phyloP scores from a whole-genome alignment of 1,140 invertebrate genomes.

The Phymorhynchus buccinoides region DNA sequence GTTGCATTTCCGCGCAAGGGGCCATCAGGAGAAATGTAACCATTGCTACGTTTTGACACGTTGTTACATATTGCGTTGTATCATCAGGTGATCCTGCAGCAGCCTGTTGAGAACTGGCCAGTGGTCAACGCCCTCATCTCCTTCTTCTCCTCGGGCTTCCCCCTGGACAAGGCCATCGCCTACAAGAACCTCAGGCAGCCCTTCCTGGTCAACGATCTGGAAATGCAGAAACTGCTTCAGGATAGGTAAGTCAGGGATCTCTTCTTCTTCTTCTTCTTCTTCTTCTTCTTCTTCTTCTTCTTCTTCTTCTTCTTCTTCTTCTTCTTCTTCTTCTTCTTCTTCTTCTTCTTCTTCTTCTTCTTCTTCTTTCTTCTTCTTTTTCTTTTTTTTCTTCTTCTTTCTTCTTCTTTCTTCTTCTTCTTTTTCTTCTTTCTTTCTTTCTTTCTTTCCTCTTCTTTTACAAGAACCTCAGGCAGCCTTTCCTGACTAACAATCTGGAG shows the following conservation, averaged over 20 bases:
- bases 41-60: too few relatives aligned
- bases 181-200: conserved; percentile 95
- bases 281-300: too few relatives aligned
- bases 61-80: too few relatives aligned
- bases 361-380: not conserved
- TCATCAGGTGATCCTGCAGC: conserved; percentile 82
- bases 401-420: not conserved
- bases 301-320: too few relatives aligned
- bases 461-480: conserved; percentile 93
- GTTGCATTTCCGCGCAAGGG: too few relatives aligned
- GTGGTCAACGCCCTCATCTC: conserved; percentile 97
- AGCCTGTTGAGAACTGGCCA: conserved; percentile 98
- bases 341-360: not conserved
- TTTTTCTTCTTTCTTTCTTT: too few relatives aligned
- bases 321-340: too few relatives aligned
- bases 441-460: too few relatives aligned
- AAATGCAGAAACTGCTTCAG: conserved; percentile 98
- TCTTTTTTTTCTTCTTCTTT: not conserved
- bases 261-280: conserved; percentile 32
- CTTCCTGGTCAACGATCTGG: conserved; percentile 98
- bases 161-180: conserved; percentile 96
- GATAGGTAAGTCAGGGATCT: conserved; percentile 67
- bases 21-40: too few relatives aligned
- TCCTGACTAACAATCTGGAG: conserved; percentile 97
- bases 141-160: conserved; percentile 99